phyloP scores from a whole-genome alignment of 2,797 vertebrate genomes.

The Tiaroga cobitis region DNA sequence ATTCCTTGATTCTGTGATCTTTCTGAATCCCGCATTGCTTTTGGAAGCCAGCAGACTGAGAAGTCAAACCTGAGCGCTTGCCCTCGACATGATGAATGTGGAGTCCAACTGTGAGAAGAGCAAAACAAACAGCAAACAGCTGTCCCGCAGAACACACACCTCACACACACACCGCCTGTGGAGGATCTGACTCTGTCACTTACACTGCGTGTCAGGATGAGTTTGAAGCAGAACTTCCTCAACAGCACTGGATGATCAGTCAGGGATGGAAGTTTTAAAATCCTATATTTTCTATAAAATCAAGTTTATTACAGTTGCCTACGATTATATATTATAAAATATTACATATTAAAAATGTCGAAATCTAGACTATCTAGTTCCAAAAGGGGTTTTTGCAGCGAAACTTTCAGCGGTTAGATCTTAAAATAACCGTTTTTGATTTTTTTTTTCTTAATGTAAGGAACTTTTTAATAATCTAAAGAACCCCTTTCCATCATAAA shows the following conservation, averaged over 20 bases:
- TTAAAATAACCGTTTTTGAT: neutral
- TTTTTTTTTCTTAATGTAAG: neutral
- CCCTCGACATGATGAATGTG: slow-evolving; percentile 52
- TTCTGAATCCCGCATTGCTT: neutral
- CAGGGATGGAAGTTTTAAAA: neutral
- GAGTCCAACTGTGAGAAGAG: slow-evolving; percentile 44
- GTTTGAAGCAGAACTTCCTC: neutral
- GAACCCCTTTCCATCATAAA: neutral
- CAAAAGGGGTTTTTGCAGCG: neutral
- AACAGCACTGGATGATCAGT: neutral
- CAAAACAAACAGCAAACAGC: slow-evolving; percentile 9
- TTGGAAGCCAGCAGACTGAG: slow-evolving; percentile 2
- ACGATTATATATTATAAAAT: neutral
- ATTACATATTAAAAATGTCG: neutral
- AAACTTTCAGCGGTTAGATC: neutral
- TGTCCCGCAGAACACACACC: slow-evolving; percentile 9
- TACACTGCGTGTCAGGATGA: neutral
- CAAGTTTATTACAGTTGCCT: neutral
- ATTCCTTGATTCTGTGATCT: neutral
- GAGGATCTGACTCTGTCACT: neutral
- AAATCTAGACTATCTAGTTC: neutral
- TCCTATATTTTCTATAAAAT: neutral
- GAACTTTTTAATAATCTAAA: neutral
- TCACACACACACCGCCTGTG: slow-evolving; percentile 3
- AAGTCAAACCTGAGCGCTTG: neutral